Base-by-base conservation (phyloP, 2,888 invertebrate genomes). In the Chymomyza amoena region DNA sequence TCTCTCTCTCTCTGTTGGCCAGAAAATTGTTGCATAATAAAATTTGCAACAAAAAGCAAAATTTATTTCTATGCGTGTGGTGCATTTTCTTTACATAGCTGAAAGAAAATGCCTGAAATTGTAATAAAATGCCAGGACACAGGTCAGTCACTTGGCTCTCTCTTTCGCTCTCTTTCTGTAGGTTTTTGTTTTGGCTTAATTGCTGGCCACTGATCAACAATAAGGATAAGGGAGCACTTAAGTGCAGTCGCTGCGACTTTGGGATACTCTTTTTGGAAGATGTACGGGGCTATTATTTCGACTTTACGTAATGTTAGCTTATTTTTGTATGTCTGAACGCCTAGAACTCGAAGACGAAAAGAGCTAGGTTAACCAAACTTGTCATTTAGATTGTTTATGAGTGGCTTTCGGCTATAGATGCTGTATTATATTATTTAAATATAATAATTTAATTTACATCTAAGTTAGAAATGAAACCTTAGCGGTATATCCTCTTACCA, bases 21-120 rank as follows among this genome's bases (percentile, higher is more conserved):
- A 60, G 66, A 67, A 75, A 78, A 75, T 73, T 70, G 64, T 77
- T 80, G 81, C 73, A 82, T 73, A 82, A 77, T 76, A 36, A 66
- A 75, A 70, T 69, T 72, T 57, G 20, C 25, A 13, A 25, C 25
- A 57, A 25, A 57, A 66, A 7, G 45, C n/a, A 56, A n/a, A 25
- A 69, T 65, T 57, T 68, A 61, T 64, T 69, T 65, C 45, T 50
- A 25, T 32, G 50, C 62, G 51, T 62, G 64, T 64, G 76, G 61
- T 45, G 39, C 39, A 45, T 45, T 45, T 45, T 45, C 39, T 45
- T 45, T 45, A 57, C 64, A 72, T 68, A 77, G 75, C 69, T 62
- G 64, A 73, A 73, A 79, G 64, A 72, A 64, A 78, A 70, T 57
- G 66, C 20, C 57, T 75, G 50, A 73, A 68, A 72, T 69, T 72